phyloP scores from a whole-genome alignment of 2,888 invertebrate genomes.

The Argyresthia albistria region DNA sequence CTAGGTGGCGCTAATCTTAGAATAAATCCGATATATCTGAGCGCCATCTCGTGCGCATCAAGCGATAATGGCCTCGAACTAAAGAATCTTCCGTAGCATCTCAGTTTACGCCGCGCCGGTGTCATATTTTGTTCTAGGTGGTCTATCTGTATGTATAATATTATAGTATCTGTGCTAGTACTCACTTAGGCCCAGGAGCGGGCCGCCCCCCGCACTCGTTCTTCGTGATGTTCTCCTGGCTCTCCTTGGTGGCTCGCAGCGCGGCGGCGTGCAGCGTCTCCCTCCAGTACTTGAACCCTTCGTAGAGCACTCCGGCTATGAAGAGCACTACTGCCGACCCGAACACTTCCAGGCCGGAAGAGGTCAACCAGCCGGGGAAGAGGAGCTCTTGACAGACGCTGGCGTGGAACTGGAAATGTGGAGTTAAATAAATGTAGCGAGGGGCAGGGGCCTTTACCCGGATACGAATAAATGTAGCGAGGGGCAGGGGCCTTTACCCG shows the following conservation, averaged over 20 bases:
- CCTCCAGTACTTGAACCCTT: slow-evolving; percentile 90
- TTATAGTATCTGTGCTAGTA: no score
- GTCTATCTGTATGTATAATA: no score
- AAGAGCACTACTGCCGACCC: slow-evolving; percentile 93
- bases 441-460: background rate
- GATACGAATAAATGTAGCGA: no score
- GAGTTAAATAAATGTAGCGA: no score
- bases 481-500: no score
- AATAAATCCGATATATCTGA: no score
- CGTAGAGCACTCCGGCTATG: slow-evolving; percentile 92
- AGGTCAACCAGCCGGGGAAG: slow-evolving; percentile 85
- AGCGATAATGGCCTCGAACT: no score
- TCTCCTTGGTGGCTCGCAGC: slow-evolving; percentile 37
- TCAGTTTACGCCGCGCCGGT: no score
- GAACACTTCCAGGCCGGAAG: slow-evolving; percentile 81
- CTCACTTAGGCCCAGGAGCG: slow-evolving; percentile 44
- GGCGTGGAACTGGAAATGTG: slow-evolving; percentile 79
- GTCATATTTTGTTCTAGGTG: no score
- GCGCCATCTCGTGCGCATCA: no score
- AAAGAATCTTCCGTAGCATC: no score
- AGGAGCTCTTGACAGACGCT: slow-evolving; percentile 84
- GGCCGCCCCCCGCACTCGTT: slow-evolving; percentile 41
- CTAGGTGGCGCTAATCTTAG: no score
- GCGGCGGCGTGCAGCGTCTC: slow-evolving; percentile 53
- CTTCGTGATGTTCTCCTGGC: slow-evolving; percentile 62